These are phyloP conservation scores for Laterallus jamaicensis DNA, from an alignment of 2,113 vertebrate genomes.

Conservation along the genomic window DNA sequence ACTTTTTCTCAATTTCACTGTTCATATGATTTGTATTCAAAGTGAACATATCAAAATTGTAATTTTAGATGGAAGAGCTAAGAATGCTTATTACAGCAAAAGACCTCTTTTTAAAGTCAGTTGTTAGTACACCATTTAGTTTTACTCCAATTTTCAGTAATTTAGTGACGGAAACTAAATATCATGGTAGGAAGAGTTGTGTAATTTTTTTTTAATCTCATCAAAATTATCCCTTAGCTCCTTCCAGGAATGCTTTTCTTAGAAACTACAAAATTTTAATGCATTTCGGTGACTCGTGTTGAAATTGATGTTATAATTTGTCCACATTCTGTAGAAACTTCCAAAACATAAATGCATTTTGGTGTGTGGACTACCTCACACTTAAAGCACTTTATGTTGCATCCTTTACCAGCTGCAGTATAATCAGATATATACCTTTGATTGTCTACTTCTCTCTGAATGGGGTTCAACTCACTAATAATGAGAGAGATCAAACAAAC, in stretches of 20 bases:
- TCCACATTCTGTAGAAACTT: background rate
- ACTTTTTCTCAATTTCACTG: background rate
- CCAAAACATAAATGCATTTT: background rate
- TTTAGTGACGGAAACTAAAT: background rate
- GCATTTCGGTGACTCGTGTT: background rate
- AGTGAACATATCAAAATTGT: background rate
- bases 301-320: background rate
- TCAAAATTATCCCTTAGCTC: background rate
- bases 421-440: background rate
- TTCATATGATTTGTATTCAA: background rate
- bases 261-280: background rate
- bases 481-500: background rate
- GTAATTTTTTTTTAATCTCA: background rate
- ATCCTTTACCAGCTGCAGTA: background rate
- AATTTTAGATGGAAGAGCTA: background rate
- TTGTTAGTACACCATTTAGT: background rate
- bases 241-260: background rate
- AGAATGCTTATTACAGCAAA: background rate
- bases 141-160: background rate
- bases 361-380: background rate
- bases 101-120: background rate
- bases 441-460: background rate
- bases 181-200: background rate
- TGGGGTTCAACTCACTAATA: background rate
- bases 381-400: background rate